phyloP scores from a whole-genome alignment of 2,113 vertebrate species.

The Mus pahari region DNA sequence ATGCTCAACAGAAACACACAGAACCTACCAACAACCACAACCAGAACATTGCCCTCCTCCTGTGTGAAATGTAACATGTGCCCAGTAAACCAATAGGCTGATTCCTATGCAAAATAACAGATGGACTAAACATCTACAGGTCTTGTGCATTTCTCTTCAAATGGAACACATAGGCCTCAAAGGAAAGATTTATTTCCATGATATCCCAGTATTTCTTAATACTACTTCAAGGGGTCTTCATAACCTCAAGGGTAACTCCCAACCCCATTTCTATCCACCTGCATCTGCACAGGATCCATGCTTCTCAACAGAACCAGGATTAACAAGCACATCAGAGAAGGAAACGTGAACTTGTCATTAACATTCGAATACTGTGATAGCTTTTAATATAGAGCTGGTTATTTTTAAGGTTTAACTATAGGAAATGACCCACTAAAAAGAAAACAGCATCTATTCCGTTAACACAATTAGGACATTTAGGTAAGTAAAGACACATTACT shows the following conservation, averaged over 20 bases:
- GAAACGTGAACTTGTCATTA: conserved; percentile 27
- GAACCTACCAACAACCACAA: conserved; percentile 72
- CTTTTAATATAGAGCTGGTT: not conserved
- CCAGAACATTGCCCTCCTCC: conserved; percentile 58
- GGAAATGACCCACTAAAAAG: conserved; percentile 18
- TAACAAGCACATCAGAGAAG: conserved; percentile 32
- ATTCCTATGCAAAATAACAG: conserved; percentile 56
- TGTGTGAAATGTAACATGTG: conserved; percentile 67
- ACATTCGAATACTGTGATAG: not conserved
- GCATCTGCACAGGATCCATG: not conserved
- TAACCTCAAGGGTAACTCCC: conserved; percentile 37
- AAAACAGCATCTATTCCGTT: conserved; percentile 2
- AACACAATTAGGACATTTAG: conserved; percentile 7
- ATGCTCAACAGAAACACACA: conserved; percentile 78
- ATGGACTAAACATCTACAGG: conserved; percentile 61
- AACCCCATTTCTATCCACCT: conserved; percentile 44
- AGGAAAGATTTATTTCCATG: conserved; percentile 55
- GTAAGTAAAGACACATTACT: not conserved
- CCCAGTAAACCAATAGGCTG: conserved; percentile 53
- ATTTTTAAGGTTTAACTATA: conserved; percentile 43
- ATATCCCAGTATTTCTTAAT: conserved; percentile 26
- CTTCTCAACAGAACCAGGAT: conserved; percentile 5
- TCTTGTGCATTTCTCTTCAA: conserved; percentile 58
- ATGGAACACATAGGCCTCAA: conserved; percentile 37
- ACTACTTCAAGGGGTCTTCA: conserved; percentile 45